Evolutionary conservation across 2,113 vertebrate genomes (phyloP).

Genomic region (Miniopterus natalensis): DNA sequence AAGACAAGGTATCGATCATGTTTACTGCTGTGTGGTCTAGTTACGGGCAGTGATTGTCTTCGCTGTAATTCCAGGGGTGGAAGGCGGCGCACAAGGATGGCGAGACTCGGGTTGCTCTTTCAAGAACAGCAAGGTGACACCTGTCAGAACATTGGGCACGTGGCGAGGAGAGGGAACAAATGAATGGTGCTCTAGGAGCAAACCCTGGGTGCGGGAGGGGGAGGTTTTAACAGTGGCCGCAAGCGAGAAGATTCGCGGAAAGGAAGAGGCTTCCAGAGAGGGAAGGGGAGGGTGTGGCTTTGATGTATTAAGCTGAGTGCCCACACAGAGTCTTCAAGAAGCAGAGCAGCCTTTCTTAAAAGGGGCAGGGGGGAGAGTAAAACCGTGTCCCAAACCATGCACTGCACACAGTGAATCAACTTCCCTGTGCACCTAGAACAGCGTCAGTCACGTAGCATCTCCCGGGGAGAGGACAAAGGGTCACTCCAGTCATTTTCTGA

Average conservation of each 20-base stretch:
- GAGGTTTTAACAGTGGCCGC: fast-evolving
- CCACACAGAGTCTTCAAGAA: too few species aligned
- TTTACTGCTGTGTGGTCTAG: neutral
- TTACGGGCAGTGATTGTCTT: neutral
- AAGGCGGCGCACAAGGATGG: neutral
- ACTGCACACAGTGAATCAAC: too few species aligned
- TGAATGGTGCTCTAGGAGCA: neutral
- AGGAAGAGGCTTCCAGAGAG: neutral
- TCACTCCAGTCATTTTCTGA: neutral
- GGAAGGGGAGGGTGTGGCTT: too few species aligned
- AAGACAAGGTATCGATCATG: neutral
- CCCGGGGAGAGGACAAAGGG: neutral
- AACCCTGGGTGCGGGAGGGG: neutral
- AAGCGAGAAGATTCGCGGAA: neutral
- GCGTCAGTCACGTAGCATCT: neutral
- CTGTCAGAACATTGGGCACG: neutral
- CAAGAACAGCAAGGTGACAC: neutral
- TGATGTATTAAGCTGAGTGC: neutral
- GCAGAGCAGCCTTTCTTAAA: neutral
- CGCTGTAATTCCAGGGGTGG: neutral
- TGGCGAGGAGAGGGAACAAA: neutral
- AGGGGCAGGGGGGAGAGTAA: fast-evolving
- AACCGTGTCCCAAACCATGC: neutral
- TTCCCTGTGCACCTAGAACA: neutral
- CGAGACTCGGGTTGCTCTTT: neutral